Evolutionary conservation across 2,113 vertebrate genomes (phyloP), one percentile per base, ranked within the genome.

Genomic region (Otis tarda): DNA sequence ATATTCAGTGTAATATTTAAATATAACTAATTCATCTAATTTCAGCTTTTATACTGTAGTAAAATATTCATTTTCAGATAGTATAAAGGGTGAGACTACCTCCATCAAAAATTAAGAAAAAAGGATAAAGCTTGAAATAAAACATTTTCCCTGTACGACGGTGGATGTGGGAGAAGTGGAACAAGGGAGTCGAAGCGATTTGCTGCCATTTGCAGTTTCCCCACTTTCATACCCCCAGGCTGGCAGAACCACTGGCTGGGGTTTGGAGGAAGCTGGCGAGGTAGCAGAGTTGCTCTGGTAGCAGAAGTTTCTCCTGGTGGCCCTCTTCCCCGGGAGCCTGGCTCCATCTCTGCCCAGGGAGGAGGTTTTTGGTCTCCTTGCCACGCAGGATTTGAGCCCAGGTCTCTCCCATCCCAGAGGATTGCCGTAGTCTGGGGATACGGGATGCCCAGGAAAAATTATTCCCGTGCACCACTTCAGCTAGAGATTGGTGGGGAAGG

Each of bases 61-160:
- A 84, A 95, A 96, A 95, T 91, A 91, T 82, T 93, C 43, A 73
- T 97, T 96, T 87, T 75, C 23, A 4, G 59, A 17, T 53, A 17
- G 59, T 45, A 6, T 53, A 59, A 87, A 82, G 61, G 70, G 85
- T 91, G 82, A 90, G 33, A 30, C n/a, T 35, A 25, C 74, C 83
- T 91, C 87, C 45, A 85, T 96, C 92, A 91, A 76, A 86, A 75
- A 52, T 39, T 59, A 56, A 70, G 35, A 31, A 64, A 33, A 47
- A 65, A 56, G 28, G 39, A 55, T 79, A 60, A 85, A 87, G 11
- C 6, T 30, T 68, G 70, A 56, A 87, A 90, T 71, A 33, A 76
- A 71, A 41, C 0, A 0, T 43, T 80, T 43, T 6, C 12, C 23
- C 57, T 59, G 37, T 25, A 4, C 0, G 0, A 10, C 2, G 2